Percentiles rank a stretch among this genome's conserved stretches.
Evolutionary conservation across 1,140 invertebrate genomes (phyloP).

Genomic region (Drosophila kurseongensis): DNA sequence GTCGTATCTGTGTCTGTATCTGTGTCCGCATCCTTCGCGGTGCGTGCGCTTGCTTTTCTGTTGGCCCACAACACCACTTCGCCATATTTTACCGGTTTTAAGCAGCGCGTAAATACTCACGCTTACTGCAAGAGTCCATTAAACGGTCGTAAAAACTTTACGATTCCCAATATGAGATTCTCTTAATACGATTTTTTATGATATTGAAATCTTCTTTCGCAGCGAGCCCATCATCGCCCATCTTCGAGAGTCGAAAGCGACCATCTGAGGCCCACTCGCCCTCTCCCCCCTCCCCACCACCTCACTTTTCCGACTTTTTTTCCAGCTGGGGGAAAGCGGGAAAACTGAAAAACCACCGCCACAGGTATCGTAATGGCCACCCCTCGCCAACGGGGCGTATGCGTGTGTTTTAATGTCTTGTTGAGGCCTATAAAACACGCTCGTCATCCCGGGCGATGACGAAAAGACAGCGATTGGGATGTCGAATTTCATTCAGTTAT

Average conservation of each 20-base stretch:
- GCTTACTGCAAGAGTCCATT: constrained; percentile 84
- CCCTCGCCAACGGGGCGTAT: constrained; percentile 51
- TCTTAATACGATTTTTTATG: constrained; percentile 83
- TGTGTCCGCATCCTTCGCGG: constrained; percentile 20
- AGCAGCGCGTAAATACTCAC: constrained; percentile 83
- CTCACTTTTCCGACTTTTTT: constrained; percentile 44
- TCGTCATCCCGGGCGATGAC: constrained; percentile 54
- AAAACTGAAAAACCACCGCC: constrained; percentile 61
- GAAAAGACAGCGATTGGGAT: constrained; percentile 12
- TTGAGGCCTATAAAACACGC: constrained; percentile 77
- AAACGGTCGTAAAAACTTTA: constrained; percentile 84
- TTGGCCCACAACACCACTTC: constrained; percentile 70
- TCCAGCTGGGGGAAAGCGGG: constrained; percentile 25
- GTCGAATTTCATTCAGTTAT: constrained; percentile 9
- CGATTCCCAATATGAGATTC: constrained; percentile 83
- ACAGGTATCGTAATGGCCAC: constrained; percentile 60
- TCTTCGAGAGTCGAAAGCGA: constrained; percentile 30
- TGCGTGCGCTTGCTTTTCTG: constrained; percentile 22
- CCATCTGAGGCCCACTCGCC: constrained; percentile 55
- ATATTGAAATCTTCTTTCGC: constrained; percentile 82
- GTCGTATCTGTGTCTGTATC: constrained; percentile 21
- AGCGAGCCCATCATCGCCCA: constrained; percentile 64
- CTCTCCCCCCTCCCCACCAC: constrained; percentile 29
- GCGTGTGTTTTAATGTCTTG: constrained; percentile 72
- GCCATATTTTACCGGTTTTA: constrained; percentile 83